phyloP scores from a whole-genome alignment of 2,888 invertebrate species.

The Acheta domesticus region DNA sequence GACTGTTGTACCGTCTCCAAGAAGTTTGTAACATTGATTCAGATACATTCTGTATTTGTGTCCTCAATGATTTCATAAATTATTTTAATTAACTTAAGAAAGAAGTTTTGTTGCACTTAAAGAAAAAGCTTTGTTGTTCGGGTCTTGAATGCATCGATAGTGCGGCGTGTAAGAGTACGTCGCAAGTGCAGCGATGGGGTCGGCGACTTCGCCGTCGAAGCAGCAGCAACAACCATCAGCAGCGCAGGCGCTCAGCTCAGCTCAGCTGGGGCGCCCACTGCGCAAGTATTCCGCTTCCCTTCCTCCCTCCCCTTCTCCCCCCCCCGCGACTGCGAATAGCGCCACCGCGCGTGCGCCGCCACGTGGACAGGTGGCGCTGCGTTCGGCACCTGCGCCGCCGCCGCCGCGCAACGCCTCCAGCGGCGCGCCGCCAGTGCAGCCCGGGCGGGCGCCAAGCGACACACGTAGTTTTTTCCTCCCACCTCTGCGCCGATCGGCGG shows the following conservation, averaged over 20 bases:
- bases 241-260: neutral
- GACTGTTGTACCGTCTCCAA: too few relatives aligned
- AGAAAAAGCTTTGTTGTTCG: too few relatives aligned
- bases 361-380: slow-evolving; percentile 8
- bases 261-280: neutral
- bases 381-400: neutral
- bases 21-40: too few relatives aligned
- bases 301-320: neutral
- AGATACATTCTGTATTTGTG: too few relatives aligned
- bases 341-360: neutral
- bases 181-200: neutral
- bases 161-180: too few relatives aligned
- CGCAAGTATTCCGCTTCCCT: slow-evolving; percentile 5
- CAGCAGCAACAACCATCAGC: neutral
- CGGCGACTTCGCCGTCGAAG: neutral
- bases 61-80: too few relatives aligned
- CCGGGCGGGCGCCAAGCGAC: neutral
- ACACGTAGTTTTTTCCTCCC: neutral
- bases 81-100: too few relatives aligned
- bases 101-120: too few relatives aligned
- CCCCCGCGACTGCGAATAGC: neutral
- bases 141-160: too few relatives aligned
- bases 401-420: neutral
- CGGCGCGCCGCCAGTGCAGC: neutral
- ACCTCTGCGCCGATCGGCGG: too few relatives aligned